Base-by-base conservation (phyloP, 2,888 invertebrate species). In the Lordiphosa fenestrarum region DNA sequence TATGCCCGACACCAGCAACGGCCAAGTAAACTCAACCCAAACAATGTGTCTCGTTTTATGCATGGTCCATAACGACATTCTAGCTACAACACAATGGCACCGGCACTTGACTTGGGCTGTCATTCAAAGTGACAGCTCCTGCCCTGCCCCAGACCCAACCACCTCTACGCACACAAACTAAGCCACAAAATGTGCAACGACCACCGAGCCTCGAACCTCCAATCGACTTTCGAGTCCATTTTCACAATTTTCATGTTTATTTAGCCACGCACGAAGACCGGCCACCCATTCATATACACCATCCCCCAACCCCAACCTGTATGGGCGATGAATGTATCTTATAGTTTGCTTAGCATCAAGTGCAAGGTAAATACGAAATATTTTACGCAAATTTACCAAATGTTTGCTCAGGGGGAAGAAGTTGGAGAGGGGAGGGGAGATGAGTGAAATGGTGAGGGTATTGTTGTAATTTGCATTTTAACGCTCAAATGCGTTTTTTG, bases 281-380 rank as follows among this genome's bases (percentile, higher is more conserved):
- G 25, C 25, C 36, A 1, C 36, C 30, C 2, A 15, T 15, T 2
- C 15, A 15, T 15, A 15, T 15, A 9, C 1, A 21, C 3, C 10
- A 5, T 4, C 5, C 35, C 15, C 39, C 47, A 4, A 21, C 12
- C 37, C 13, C 13, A 39, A 41, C 61, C 49, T 39, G 50, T 50
- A 39, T 37, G 44, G 35, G 36, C 46, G 15, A 40, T 35, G 59
- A 59, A 75, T 78, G 78, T 80, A 78, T 75, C 75, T 75, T 67
- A 60, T 60, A 80, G 78, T 80, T 80, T 80, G 74, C 81, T 76
- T 76, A 83, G 76, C 71, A 72, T 80, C 84, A 81, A 80, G 83
- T 80, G 80, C 80, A 80, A 80, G 81, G 77, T 83, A 80, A 80
- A 80, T 80, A 80, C 77, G 58, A 83, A 72, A 83, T 80, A 80